Evolutionary conservation across 2,113 vertebrate genomes (phyloP), one percentile per base, ranked within the genome.

Genomic region (Pantherophis guttatus): DNA sequence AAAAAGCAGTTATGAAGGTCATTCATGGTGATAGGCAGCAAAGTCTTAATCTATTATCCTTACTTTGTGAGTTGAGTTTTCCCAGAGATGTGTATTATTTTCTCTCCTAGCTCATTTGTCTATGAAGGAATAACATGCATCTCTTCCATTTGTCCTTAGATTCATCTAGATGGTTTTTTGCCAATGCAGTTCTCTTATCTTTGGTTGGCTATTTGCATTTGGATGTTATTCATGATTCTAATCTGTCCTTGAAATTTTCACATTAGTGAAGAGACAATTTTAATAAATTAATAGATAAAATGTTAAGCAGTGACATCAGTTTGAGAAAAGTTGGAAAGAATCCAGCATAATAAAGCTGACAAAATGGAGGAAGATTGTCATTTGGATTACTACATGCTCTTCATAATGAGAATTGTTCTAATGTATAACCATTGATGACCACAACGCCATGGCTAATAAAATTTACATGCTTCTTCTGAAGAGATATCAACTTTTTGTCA

Each of bases 381-480:
- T 57, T 96, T 90, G 94, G 91, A 96, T 96, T 91, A 92, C 87
- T 86, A 94, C 93, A 96, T 94, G n/a, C 92, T 93, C 96, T 50
- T 91, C 54, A 21, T 58, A 90, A 94, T 93, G 95, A 95, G 95
- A 95, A 91, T 11, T 90, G 92, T 95, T 94, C 93, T 59, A 2
- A 95, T 95, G 90, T 87, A 58, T 93, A 86, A 53, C 19, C 50
- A n/a, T 62, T 53, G 55, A 23, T 91, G 95, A 90, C 89, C 94
- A 89, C 54, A 23, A 93, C 75, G 13, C 53, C 92, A 13, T 58
- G 11, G 55, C 23, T 29, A 94, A 87, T 92, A 91, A 92, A 93
- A 93, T 94, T 94, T 17, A 86, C 53, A 5, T 91, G 93, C 90
- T 24, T 92, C 54, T 94, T 24, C 58, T 88, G 65, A 90, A 94